Evolutionary conservation across 2,113 vertebrate genomes (phyloP), one percentile per base, ranked within the genome.

Genomic region (Ailuropoda melanoleuca): DNA sequence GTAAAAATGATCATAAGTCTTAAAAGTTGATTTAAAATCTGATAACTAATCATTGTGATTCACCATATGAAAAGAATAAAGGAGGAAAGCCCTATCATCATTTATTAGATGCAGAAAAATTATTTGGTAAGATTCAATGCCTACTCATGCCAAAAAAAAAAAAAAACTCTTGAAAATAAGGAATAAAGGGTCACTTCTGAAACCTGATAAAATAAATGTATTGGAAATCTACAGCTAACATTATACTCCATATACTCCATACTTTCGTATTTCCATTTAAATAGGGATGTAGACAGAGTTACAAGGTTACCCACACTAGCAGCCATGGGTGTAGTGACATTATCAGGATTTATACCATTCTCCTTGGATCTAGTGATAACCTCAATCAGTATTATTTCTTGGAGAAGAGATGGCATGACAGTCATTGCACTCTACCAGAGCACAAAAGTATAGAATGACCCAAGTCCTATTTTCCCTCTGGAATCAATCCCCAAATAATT

Each of bases 291-390:
- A 21, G 99, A 99, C 98, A 99, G 98, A 13, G 99, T 99, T 90
- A 99, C 99, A 94, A 99, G 99, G 98, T 99, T 99, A 96, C 99
- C 99, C 95, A 99, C 99, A 96, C 99, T 99, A 97, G 99, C 99
- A 46, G 99, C 99, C 56, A 99, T 99, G 46, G 99, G 99, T 19
- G 99, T 99, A 96, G 99, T 99, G 93, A 99, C 99, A 1, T 99
- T 99, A 98, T 99, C 99, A 90, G 99, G 99, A 98, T 99, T 99
- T 98, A 99, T 99, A 78, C 99, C 99, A 0, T 99, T 99, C 98
- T 99, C 99, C 99, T 99, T 99, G 0, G 99, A 99, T 62, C 99
- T 99, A 96, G 99, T 99, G 55, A 99, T 99, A 95, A 99, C 99
- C 48, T 99, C 99, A 97, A 99, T 99, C 99, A 99, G 99, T 97